Base-by-base conservation (phyloP, 2,113 vertebrate species). In the Dicerorhinus sumatrensis region DNA sequence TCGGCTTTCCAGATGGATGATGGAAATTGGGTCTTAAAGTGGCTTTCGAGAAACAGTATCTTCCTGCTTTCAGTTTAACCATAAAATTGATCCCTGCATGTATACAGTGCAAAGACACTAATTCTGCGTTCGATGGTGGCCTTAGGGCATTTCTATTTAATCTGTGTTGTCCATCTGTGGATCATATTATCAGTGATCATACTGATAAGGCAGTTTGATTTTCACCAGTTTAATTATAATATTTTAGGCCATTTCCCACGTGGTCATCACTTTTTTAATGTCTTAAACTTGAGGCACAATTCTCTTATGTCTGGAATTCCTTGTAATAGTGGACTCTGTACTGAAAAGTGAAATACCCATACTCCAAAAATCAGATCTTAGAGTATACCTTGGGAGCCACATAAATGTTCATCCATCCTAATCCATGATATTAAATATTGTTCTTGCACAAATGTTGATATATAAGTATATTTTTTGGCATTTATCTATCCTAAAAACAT, bases 191-290 rank as follows among this genome's bases (percentile, higher is more conserved):
- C 83, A 94, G 62, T 96, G 94, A 81, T 91, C 72, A 88, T 42
- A 95, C 54, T 90, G 42, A 81, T 73, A 82, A 97, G 86, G 21
- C 42, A 94, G 48, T 75, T 89, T 31, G 21, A 96, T 79, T 96
- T 73, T 92, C n/a, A 56, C n/a, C 17, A 46, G 31, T 63, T 88
- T 62, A 94, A 79, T 90, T 84, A 46, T 89, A 65, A 77, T 85
- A 91, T 89, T 93, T 81, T 96, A 89, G 23, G 29, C 46, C 42
- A 69, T 75, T 97, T 93, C 70, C 69, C 83, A 83, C 48, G 69
- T 69, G 83, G 33, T 80, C 42, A 63, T 12, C 9, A 11, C 80
- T 91, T 39, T 88, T 84, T 83, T 27, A 94, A 69, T 54, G 51
- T 73, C 23, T 89, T 96, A 42, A 95, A 82, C 36, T 63, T 46